Percentiles rank a stretch among this genome's conserved stretches.
Evolutionary conservation across 2,113 vertebrate genomes (phyloP).

Genomic region (Silurus meridionalis): DNA sequence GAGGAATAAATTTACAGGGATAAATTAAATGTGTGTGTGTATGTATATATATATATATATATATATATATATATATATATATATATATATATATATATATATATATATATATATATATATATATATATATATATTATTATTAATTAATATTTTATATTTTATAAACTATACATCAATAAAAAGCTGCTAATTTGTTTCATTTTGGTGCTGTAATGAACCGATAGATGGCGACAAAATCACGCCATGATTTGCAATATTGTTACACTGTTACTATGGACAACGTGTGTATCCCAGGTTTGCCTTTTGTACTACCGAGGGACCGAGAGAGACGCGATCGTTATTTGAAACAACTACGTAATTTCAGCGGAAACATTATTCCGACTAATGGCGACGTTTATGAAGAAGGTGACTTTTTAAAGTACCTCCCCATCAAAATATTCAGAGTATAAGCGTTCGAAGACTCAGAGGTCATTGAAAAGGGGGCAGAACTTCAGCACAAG

Average conservation of each 20-base stretch:
- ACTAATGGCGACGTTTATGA: neutral
- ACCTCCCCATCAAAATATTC: neutral
- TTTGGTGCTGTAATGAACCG: neutral
- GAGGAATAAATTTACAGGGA: no score
- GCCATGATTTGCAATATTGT: conserved; percentile 13
- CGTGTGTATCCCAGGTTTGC: conserved; percentile 63
- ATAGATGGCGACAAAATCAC: conserved; percentile 26
- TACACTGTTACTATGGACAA: conserved; percentile 67
- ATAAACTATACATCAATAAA: no score
- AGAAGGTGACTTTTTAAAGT: neutral
- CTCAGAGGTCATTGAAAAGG: neutral
- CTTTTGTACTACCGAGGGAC: neutral
- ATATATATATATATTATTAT: no score
- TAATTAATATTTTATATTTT: no score
- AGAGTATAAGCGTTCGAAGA: neutral
- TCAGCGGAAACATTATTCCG: neutral
- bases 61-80: no score
- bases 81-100: no score
- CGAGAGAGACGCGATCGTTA: neutral
- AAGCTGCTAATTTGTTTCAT: neutral
- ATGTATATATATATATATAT: no score
- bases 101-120: no score
- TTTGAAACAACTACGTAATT: neutral
- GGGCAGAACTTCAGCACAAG: neutral
- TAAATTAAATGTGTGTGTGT: no score